Evolutionary conservation across 2,797 vertebrate genomes (phyloP).

Genomic region (Meriones psammophilus): DNA sequence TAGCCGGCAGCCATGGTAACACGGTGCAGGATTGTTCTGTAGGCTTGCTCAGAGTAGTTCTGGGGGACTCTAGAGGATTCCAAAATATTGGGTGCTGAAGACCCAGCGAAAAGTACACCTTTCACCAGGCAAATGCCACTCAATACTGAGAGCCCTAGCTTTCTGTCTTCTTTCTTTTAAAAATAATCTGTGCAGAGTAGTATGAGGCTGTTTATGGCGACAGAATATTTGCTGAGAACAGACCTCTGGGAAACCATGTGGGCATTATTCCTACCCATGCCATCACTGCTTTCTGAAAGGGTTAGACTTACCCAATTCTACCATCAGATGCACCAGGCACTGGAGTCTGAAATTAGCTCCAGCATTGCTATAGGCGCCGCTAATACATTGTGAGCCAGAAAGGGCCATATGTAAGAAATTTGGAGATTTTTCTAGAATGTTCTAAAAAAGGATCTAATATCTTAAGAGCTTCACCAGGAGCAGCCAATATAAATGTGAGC

Average conservation of each 20-base stretch:
- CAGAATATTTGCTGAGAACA: background rate
- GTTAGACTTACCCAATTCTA: background rate
- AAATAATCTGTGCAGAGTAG: background rate
- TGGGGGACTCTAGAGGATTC: background rate
- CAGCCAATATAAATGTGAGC: background rate
- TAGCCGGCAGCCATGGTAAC: background rate
- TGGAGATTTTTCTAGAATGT: slow-evolving; percentile 29
- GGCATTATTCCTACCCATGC: background rate
- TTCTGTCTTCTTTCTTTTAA: background rate
- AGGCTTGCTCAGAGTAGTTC: background rate
- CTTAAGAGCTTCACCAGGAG: background rate
- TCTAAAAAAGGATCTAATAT: background rate
- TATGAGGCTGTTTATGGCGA: background rate
- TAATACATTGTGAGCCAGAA: background rate
- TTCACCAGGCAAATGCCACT: background rate
- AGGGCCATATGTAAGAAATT: background rate
- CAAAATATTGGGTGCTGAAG: background rate
- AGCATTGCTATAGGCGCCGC: background rate
- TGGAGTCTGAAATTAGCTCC: background rate
- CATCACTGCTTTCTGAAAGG: background rate
- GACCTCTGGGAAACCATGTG: background rate
- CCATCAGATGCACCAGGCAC: background rate
- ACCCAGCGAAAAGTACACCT: background rate
- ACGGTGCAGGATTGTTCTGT: background rate
- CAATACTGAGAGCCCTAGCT: background rate